Conservation (phyloP, 2,113 vertebrate species). For the Jacana jacana region DNA sequence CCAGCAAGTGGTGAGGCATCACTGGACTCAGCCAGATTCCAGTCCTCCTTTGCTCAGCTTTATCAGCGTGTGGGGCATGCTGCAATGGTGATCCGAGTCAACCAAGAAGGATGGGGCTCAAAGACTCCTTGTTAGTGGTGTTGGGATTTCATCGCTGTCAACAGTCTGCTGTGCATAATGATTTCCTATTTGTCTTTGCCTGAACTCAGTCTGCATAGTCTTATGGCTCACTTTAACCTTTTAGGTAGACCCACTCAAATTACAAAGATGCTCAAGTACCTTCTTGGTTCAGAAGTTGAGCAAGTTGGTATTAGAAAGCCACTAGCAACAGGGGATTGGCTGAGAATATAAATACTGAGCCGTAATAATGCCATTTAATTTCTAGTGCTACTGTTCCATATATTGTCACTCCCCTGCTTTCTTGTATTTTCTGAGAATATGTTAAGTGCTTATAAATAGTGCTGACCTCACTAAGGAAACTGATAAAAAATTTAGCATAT, state of each 20-base stretch:
- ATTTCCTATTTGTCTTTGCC: not conserved
- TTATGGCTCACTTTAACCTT: not conserved
- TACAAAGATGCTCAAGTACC: not conserved
- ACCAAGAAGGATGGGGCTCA: not conserved
- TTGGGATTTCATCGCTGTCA: not conserved
- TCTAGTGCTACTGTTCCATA: not conserved
- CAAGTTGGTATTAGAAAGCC: not conserved
- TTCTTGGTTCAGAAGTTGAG: not conserved
- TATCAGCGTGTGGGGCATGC: fast-evolving
- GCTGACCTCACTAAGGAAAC: constrained; percentile 35
- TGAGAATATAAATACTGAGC: not conserved
- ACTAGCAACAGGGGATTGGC: not conserved
- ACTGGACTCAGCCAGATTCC: not conserved
- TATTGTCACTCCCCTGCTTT: not conserved
- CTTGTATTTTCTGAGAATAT: constrained; percentile 28
- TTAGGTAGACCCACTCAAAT: not conserved
- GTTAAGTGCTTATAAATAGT: constrained; percentile 36
- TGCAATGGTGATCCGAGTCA: not conserved
- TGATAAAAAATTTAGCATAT: constrained; percentile 47
- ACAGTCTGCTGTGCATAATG: not conserved
- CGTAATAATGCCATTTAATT: not conserved
- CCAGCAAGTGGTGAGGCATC: not conserved
- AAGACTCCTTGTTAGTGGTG: fast-evolving
- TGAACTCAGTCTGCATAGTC: not conserved
- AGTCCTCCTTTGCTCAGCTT: not conserved